A percentile compares a stretch with the other conserved stretches of the same genome.
Conservation (phyloP, 2,113 vertebrate species). For the Phycodurus eques region DNA sequence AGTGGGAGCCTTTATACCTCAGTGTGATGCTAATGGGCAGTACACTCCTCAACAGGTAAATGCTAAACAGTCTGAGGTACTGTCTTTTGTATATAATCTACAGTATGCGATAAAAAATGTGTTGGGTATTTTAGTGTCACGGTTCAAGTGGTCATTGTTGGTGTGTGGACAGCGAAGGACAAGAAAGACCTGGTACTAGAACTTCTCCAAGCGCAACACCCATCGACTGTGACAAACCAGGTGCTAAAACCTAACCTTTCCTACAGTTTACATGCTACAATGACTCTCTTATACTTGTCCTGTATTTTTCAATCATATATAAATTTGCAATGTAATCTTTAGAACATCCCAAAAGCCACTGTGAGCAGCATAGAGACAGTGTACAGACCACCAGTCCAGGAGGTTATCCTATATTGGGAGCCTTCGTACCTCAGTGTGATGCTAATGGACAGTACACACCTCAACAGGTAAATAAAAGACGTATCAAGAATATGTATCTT, state of each 20-base stretch:
- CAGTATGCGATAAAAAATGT: not conserved
- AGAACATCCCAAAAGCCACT: constrained; percentile 54
- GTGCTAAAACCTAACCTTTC: not conserved
- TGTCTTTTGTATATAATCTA: not conserved
- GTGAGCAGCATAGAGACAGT: constrained; percentile 70
- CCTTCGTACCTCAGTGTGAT: constrained; percentile 78
- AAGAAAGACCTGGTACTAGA: constrained; percentile 77
- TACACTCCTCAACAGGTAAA: constrained; percentile 71
- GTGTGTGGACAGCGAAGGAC: constrained; percentile 77
- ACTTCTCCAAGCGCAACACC: constrained; percentile 55
- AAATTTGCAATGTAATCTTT: not conserved
- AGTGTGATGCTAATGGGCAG: constrained; percentile 77
- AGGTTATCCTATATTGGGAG: constrained; percentile 27
- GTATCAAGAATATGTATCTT: not conserved
- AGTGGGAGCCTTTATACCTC: constrained; percentile 65
- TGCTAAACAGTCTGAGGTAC: not conserved
- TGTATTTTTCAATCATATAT: too few relatives aligned
- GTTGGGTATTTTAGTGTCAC: not conserved
- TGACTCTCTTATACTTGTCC: constrained; percentile 6
- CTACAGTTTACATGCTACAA: not conserved
- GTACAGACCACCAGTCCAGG: constrained; percentile 33
- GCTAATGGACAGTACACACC: constrained; percentile 71
- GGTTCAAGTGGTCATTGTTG: constrained; percentile 80
- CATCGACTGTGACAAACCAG: constrained; percentile 37
- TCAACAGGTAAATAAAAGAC: not conserved